phyloP scores from a whole-genome alignment of 2,888 invertebrate species.

The Brachyptera putata region DNA sequence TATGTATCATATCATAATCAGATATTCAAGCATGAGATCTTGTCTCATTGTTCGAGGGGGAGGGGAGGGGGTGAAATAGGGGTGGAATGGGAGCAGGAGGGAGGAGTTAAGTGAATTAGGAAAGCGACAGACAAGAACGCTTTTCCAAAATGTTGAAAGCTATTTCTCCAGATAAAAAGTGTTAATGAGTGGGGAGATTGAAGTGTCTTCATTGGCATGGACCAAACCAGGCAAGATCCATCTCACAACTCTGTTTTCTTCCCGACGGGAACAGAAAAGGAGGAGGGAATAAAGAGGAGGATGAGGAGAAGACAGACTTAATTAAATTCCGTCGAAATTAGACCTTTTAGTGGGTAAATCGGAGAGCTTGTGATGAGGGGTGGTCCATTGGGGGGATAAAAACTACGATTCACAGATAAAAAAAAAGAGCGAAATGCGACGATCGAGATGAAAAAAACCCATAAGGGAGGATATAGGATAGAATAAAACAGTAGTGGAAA shows the following conservation, averaged over 20 bases:
- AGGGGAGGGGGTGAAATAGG: too few species aligned
- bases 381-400: slow-evolving; percentile 24
- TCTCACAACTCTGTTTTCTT: not conserved
- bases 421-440: slow-evolving; percentile 19
- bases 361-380: slow-evolving; percentile 15
- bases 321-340: slow-evolving; percentile 33
- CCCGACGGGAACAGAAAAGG: too few species aligned
- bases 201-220: slow-evolving; percentile 13
- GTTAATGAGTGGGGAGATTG: slow-evolving; percentile 26
- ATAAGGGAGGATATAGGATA: slow-evolving; percentile 14
- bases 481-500: slow-evolving; percentile 23
- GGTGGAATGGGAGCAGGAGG: too few species aligned
- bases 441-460: slow-evolving; percentile 19
- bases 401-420: slow-evolving; percentile 25
- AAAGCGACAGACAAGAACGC: not conserved
- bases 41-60: too few species aligned
- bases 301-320: slow-evolving; percentile 25
- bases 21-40: too few species aligned
- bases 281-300: not conserved
- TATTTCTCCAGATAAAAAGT: slow-evolving; percentile 29
- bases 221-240: not conserved
- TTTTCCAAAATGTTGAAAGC: slow-evolving; percentile 22
- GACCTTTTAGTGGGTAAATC: slow-evolving; percentile 33
- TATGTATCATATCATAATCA: too few species aligned
- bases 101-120: slow-evolving; percentile 6